Evolutionary conservation across 2,113 vertebrate genomes (phyloP).

Genomic region (Ahaetulla prasina): DNA sequence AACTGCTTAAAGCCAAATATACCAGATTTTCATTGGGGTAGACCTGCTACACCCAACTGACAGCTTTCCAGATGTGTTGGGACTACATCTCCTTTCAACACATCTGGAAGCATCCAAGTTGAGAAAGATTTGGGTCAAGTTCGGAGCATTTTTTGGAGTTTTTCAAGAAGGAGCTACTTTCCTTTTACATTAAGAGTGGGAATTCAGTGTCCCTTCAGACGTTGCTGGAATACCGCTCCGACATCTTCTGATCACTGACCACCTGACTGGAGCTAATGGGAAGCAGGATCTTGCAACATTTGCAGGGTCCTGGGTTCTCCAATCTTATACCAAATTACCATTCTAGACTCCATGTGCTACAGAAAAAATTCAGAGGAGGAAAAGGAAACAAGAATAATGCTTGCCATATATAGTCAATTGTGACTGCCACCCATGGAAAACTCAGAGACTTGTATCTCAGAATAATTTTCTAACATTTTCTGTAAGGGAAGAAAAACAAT

Average conservation of each 20-base stretch:
- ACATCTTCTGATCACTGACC: too few species aligned
- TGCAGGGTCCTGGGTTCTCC: background rate
- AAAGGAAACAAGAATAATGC: background rate
- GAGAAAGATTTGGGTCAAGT: background rate
- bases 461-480: background rate
- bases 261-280: background rate
- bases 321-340: background rate
- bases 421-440: background rate
- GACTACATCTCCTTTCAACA: background rate
- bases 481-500: background rate
- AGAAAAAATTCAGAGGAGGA: background rate
- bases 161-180: background rate
- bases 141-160: background rate
- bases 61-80: background rate
- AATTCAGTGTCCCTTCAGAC: too few species aligned
- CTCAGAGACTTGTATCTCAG: background rate
- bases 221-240: too few species aligned
- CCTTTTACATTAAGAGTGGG: background rate
- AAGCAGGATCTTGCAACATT: background rate
- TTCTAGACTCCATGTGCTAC: background rate
- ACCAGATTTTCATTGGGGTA: constrained; percentile 10
- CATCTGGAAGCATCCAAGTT: background rate
- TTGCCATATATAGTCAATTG: background rate
- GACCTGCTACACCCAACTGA: background rate
- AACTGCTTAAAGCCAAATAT: constrained; percentile 24